Percentiles rank a stretch among this genome's conserved stretches.
These are phyloP conservation scores for Venusia cambrica DNA, from an alignment of 2,888 invertebrate species.

Conservation along the genomic window DNA sequence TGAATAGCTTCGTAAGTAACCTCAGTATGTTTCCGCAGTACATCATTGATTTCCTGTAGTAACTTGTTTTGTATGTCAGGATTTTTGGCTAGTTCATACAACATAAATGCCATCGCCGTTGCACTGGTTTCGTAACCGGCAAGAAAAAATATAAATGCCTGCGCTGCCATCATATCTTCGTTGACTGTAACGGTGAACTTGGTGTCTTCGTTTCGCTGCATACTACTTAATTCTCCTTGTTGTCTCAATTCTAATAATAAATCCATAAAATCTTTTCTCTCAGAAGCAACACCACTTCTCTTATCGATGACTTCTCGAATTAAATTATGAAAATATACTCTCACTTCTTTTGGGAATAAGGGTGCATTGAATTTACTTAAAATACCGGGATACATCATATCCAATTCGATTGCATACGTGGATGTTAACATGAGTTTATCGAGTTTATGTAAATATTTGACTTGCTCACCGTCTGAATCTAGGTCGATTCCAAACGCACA, in stretches of 20 bases:
- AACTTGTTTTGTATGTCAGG: conserved; percentile 49
- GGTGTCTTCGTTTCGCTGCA: conserved; percentile 24
- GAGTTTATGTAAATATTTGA: conserved; percentile 22
- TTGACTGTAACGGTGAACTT: conserved; percentile 41
- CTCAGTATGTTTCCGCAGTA: conserved; percentile 36
- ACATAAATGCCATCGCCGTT: conserved; percentile 50
- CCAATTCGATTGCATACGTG: conserved; percentile 32
- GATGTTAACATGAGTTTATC: conserved; percentile 26
- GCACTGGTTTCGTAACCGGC: conserved; percentile 71
- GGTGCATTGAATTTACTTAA: conserved; percentile 38
- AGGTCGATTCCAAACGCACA: conserved; percentile 43
- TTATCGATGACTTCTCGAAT: conserved; percentile 34
- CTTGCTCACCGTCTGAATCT: conserved; percentile 32
- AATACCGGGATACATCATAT: conserved; percentile 46
- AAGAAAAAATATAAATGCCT: conserved; percentile 61
- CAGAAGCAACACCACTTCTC: conserved; percentile 38
- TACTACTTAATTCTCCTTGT: conserved; percentile 31
- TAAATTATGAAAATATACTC: conserved; percentile 37
- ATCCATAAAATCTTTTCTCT: conserved; percentile 3
- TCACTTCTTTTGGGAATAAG: conserved; percentile 34
- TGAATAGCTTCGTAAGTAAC: conserved; percentile 7
- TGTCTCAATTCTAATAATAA: conserved; percentile 34
- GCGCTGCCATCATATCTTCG: conserved; percentile 47
- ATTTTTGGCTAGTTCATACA: conserved; percentile 54
- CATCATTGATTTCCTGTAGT: conserved; percentile 45